A percentile compares a stretch with the other conserved stretches of the same genome.
Conservation (phyloP, 1,140 invertebrate species). For the Trigoniulus corallinus region DNA sequence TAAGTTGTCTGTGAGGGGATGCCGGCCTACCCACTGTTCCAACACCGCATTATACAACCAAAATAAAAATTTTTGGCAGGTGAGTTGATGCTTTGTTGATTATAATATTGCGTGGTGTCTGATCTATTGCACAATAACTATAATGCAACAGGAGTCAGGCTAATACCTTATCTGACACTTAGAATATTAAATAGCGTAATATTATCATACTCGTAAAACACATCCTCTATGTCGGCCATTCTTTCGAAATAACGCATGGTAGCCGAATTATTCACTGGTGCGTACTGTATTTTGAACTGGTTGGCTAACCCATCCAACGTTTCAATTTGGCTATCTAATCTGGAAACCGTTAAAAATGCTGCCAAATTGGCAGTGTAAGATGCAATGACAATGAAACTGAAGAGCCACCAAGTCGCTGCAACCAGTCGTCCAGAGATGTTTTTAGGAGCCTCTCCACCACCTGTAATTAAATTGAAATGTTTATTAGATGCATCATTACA, state of each 20-base stretch:
- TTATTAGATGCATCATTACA: too few species aligned
- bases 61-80: too few species aligned
- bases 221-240: conserved; percentile 88
- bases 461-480: conserved; percentile 22
- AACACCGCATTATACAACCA: too few species aligned
- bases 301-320: conserved; percentile 81
- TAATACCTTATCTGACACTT: too few species aligned
- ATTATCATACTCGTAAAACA: conserved; percentile 74
- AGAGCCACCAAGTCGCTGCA: conserved; percentile 94
- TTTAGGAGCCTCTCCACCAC: conserved; percentile 89
- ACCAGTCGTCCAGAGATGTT: conserved; percentile 80
- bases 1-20: too few species aligned
- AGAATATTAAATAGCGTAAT: too few species aligned
- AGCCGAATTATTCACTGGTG: conserved; percentile 63
- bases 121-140: too few species aligned
- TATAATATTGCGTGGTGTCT: too few species aligned
- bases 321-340: conserved; percentile 79
- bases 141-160: too few species aligned
- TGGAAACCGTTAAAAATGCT: conserved; percentile 72
- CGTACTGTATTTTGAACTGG: conserved; percentile 90
- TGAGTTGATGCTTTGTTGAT: too few species aligned
- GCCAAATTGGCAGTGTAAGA: conserved; percentile 95
- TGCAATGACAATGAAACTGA: conserved; percentile 96
- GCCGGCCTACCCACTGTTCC: too few species aligned
- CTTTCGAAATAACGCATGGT: conserved; percentile 86